A percentile compares a stretch with the other conserved stretches of the same genome.
Conservation (phyloP, 2,113 vertebrate genomes). For the Rhegmatorhina hoffmannsi region DNA sequence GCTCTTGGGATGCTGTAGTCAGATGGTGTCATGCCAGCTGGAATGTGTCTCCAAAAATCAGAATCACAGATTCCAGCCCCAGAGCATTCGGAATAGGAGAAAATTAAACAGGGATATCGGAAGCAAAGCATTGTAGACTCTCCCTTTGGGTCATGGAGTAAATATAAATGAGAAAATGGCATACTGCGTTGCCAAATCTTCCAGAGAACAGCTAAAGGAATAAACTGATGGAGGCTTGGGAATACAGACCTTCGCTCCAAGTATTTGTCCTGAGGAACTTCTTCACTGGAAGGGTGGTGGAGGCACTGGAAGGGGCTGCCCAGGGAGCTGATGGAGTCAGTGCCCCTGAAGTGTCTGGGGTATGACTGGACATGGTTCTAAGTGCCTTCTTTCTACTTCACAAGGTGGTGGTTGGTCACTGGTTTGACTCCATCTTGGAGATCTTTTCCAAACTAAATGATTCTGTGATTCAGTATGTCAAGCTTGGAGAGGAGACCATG, state of each 20-base stretch:
- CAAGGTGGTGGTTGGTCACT: not conserved
- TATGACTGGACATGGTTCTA: rapidly evolving
- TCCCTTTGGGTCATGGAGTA: not conserved
- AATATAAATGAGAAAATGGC: not conserved
- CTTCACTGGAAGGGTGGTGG: not conserved
- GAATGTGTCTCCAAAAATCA: not conserved
- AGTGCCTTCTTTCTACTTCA: not conserved
- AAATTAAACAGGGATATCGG: not conserved
- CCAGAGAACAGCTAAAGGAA: not conserved
- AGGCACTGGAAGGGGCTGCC: not conserved
- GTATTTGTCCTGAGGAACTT: not conserved
- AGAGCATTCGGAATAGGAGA: not conserved
- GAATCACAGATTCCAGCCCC: not conserved
- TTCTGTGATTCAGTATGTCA: not conserved
- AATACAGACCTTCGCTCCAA: not conserved
- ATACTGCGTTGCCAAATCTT: not conserved
- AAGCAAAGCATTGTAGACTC: not conserved
- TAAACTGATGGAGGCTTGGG: not conserved
- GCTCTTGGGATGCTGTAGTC: constrained; percentile 5
- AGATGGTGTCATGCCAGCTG: constrained; percentile 7
- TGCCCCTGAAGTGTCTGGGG: not conserved
- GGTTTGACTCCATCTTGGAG: not conserved
- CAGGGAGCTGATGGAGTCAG: not conserved
- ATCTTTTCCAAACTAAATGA: not conserved
- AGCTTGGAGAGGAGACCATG: not conserved